Base-by-base conservation (phyloP, 2,797 vertebrate species). In the Lagocephalus sceleratus region DNA sequence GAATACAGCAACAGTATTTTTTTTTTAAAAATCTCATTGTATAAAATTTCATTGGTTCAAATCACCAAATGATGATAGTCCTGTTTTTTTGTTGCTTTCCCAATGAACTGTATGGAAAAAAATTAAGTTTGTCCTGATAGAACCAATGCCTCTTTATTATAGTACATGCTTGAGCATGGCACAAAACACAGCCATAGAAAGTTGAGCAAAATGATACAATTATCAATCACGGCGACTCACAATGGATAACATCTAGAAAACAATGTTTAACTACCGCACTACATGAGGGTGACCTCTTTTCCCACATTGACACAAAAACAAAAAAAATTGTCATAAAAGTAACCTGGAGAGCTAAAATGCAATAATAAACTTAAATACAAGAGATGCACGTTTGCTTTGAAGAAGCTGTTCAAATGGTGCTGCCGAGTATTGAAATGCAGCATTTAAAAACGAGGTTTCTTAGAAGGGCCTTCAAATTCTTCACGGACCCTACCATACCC, bases 401-500 rank as follows among this genome's bases (percentile, higher is more conserved):
- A 84, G 78, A 77, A 80, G 67, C 75, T 87, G 77, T 83, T 87
- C 83, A 89, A 86, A 86, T 63, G 78, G 57, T 69, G 81, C 85
- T 75, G 77, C 82, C 57, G 58, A 69, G 73, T 73, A 35, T 73
- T 75, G 76, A 71, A 80, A 46, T 55, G 70, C 76, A 84, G 71
- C 41, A 57, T 72, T 78, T 95, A 99, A 95, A 98, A 98, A 87
- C 97, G 94, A 86, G 96, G 87, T 84, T 99, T 99, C 93, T 99
- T 98, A 92, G 94, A 83, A 72, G 96, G 94, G 77, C 93, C 93
- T 68, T 98, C 97, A 91, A 97, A 99, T 89, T 99, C 97, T 91
- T 99, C 97, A 58, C 96, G 96, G 87, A 95, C 96, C 90, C 97
- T 94, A 92, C 95, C 94, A 86, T 93, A 99, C 84, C 92, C 93